Evolutionary conservation across 1,140 invertebrate genomes (phyloP).

Genomic region (Hycleus phaleratus): DNA sequence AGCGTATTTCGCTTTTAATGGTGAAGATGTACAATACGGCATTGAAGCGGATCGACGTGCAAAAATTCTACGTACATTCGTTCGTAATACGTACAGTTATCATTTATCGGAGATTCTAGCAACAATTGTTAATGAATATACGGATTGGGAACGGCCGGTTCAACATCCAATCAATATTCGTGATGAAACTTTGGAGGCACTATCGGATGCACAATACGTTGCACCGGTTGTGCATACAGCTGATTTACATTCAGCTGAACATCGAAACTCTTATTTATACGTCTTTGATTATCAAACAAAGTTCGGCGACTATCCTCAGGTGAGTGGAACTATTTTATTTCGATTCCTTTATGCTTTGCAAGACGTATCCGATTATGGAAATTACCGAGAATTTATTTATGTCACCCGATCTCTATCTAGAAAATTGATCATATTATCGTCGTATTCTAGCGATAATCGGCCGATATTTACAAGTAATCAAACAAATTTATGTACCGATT

Average conservation of each 20-base stretch:
- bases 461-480: too few species aligned
- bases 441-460: not conserved
- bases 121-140: conserved; percentile 93
- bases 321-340: conserved; percentile 41
- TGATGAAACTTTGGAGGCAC: conserved; percentile 86
- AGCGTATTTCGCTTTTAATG: conserved; percentile 81
- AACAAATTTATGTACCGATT: too few species aligned
- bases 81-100: conserved; percentile 86
- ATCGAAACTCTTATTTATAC: conserved; percentile 80
- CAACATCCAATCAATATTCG: conserved; percentile 89
- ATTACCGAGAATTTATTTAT: too few species aligned
- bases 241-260: conserved; percentile 79
- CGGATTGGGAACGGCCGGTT: conserved; percentile 89
- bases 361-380: too few species aligned
- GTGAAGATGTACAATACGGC: conserved; percentile 84
- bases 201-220: conserved; percentile 89
- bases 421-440: not conserved
- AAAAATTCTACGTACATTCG: conserved; percentile 85
- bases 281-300: conserved; percentile 93
- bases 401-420: not conserved
- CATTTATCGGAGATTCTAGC: conserved; percentile 77
- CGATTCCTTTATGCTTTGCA: not conserved
- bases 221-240: conserved; percentile 87
- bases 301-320: conserved; percentile 82
- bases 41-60: conserved; percentile 78